phyloP scores from a whole-genome alignment of 2,888 invertebrate genomes.

The Cataglyphis rosenhaueri region DNA sequence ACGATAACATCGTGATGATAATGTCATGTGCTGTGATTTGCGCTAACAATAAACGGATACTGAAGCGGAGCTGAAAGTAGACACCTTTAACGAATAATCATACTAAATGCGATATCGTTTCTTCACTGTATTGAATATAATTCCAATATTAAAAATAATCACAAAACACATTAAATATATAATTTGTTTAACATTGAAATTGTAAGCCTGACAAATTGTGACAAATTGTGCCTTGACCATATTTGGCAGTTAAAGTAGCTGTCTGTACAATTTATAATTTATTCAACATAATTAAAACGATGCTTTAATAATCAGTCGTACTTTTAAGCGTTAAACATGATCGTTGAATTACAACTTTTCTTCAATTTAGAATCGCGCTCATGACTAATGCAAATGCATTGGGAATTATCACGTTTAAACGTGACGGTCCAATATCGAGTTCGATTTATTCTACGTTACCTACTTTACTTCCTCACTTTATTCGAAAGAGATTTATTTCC shows the following conservation, averaged over 20 bases:
- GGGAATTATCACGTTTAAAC: not conserved
- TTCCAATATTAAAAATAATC: not conserved
- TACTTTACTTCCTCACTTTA: slow-evolving; percentile 2
- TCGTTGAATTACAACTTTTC: not conserved
- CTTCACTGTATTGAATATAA: not conserved
- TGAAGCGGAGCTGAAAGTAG: not conserved
- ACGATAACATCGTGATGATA: slow-evolving; percentile 15
- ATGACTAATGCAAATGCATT: not conserved
- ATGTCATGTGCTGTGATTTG: not conserved
- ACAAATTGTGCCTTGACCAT: not conserved
- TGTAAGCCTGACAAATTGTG: not conserved
- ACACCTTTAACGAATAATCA: not conserved
- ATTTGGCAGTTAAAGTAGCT: not conserved
- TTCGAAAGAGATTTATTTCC: not conserved
- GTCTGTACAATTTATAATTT: not conserved
- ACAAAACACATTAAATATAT: not conserved
- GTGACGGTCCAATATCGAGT: not conserved
- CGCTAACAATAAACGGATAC: not conserved
- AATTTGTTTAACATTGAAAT: not conserved
- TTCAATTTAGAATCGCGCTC: not conserved
- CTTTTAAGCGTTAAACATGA: not conserved
- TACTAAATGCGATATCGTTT: not conserved
- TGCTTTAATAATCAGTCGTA: not conserved
- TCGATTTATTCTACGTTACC: not conserved
- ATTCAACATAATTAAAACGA: not conserved